phyloP scores from a whole-genome alignment of 2,888 invertebrate genomes.

The Microdon myrmicae region DNA sequence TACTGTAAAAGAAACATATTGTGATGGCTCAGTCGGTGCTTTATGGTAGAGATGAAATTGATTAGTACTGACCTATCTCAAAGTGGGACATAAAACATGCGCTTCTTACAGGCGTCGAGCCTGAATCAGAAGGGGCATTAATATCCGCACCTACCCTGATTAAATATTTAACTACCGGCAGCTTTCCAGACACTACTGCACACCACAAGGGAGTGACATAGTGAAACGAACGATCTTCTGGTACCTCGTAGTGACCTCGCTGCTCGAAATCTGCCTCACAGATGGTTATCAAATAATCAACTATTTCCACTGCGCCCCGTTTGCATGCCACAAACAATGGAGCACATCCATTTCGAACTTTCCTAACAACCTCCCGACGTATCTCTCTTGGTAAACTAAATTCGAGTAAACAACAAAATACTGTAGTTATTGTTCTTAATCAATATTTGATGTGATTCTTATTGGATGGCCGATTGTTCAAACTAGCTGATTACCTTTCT shows the following conservation, averaged over 20 bases:
- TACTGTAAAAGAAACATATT: conserved; percentile 67
- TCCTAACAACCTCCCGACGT: conserved; percentile 76
- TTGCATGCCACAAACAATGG: conserved; percentile 76
- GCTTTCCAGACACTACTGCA: conserved; percentile 86
- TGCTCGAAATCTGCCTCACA: conserved; percentile 89
- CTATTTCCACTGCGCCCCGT: conserved; percentile 84
- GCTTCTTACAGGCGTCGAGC: conserved; percentile 88
- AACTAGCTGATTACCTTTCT: conserved; percentile 59
- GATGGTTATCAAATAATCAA: conserved; percentile 83
- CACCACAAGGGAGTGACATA: conserved; percentile 91
- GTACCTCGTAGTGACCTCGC: conserved; percentile 84
- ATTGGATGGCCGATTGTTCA: not conserved
- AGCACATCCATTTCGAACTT: conserved; percentile 80
- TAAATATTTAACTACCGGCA: conserved; percentile 80
- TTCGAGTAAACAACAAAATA: too few relatives aligned
- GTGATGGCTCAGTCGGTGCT: not conserved
- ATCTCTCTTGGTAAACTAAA: conserved; percentile 71
- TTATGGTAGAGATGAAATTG: not conserved
- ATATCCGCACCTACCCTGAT: conserved; percentile 82
- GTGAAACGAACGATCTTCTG: conserved; percentile 80
- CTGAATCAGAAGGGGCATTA: conserved; percentile 88
- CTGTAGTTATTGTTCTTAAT: not conserved
- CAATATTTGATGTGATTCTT: not conserved
- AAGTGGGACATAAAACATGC: conserved; percentile 93
- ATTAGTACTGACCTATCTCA: conserved; percentile 70